A percentile compares a stretch with the other conserved stretches of the same genome.
These are phyloP conservation scores for Chironomus tentans DNA, from an alignment of 2,888 invertebrate species.

Conservation along the genomic window DNA sequence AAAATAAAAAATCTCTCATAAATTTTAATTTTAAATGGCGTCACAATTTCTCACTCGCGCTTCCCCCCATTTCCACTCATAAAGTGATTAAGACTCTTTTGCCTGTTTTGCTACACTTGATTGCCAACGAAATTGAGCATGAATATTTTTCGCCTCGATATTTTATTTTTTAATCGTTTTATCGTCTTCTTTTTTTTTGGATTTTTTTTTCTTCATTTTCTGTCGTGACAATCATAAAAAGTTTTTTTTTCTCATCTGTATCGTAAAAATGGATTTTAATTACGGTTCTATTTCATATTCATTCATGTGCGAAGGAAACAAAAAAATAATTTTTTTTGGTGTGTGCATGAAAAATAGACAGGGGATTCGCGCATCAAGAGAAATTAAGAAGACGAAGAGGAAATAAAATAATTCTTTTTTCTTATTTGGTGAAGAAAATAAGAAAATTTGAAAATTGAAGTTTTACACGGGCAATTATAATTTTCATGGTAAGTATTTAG, in stretches of 20 bases:
- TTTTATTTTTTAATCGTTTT: slow-evolving; percentile 20
- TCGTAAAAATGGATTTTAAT: slow-evolving; percentile 21
- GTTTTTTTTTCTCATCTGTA: not conserved
- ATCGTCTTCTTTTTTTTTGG: not conserved
- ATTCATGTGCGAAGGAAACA: not conserved
- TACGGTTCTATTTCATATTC: slow-evolving; percentile 13
- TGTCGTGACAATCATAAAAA: slow-evolving; percentile 24
- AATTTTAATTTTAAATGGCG: not conserved
- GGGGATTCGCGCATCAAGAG: not conserved
- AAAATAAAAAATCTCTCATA: not conserved
- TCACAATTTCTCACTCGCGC: not conserved
- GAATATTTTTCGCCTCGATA: not conserved
- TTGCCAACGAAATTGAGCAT: slow-evolving; percentile 25
- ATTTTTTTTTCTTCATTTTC: not conserved
- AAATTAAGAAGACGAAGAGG: not conserved
- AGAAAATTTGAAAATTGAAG: too few relatives aligned
- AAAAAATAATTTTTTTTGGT: not conserved
- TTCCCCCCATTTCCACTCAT: not conserved
- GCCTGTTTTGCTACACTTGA: slow-evolving; percentile 10
- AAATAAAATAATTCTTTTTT: too few relatives aligned
- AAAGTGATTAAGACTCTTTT: slow-evolving; percentile 19
- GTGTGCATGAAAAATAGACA: not conserved
- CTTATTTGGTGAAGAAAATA: too few relatives aligned
- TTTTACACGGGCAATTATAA: not conserved
- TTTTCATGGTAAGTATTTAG: not conserved